Base-by-base conservation (phyloP, 2,113 vertebrate species). In the Lampris incognitus region DNA sequence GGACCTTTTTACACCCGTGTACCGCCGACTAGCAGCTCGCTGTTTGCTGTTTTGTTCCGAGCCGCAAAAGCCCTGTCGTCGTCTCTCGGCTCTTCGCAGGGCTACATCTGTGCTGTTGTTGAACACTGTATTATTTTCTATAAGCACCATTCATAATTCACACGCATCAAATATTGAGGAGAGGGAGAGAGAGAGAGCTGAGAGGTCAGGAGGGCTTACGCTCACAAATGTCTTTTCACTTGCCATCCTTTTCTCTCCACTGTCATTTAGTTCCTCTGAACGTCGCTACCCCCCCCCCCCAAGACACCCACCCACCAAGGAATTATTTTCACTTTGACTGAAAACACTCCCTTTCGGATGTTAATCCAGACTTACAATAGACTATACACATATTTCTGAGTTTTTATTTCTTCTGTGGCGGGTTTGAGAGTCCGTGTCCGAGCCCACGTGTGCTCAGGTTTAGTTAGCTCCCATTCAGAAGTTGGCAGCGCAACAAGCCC, bases 81-180 rank as follows among this genome's bases (percentile, higher is more conserved):
- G n/a, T 65, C 38, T 46, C 49, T 1, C 24, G 24, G 65, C 67
- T 87, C 69, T 83, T 85, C 78, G 74, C 83, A 64, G 59, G 50
- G 2, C 6, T 50, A 72, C 72, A 65, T 68, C 85, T 41, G 59
- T 55, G 65, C 85, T 84, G 79, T 70, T 89, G 90, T 91, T 58
- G 70, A 88, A 91, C 81, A 78, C 41, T 56, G 76, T 79, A 85
- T 91, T 91, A 79, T 91, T 91, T 90, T 90, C 85, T 77, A 84
- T 89, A 90, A 92, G 90, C 88, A 87, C 74, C 82, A 90, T 93
- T 38, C 61, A 92, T 91, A 87, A 92, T 93, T 91, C 72, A 93
- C 59, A 42, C 1, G 40, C 79, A 90, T 93, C 69, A 89, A 91
- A 91, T 90, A 90, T 92, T 90, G 63, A 92, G 69, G 58, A 36